phyloP scores from a whole-genome alignment of 2,888 invertebrate species.

The Pristionchus entomophagus region DNA sequence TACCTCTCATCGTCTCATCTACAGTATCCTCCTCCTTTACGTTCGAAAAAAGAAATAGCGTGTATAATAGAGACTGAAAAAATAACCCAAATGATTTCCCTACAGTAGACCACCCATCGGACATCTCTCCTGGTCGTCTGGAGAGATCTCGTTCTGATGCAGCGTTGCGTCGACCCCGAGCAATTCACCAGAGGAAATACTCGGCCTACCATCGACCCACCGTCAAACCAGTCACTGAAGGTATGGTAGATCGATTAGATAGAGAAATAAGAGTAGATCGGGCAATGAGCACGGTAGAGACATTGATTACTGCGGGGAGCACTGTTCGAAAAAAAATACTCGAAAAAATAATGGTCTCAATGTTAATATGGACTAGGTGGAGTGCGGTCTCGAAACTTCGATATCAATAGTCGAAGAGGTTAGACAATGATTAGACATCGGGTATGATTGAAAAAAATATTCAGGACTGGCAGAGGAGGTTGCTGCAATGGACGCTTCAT shows the following conservation, averaged over 20 bases:
- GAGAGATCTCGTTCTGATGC: slow-evolving; percentile 68
- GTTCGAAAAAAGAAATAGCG: too few species aligned
- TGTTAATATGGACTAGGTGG: too few species aligned
- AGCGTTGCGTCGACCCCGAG: slow-evolving; percentile 54
- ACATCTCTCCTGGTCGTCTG: slow-evolving; percentile 51
- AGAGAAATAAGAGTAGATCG: too few species aligned
- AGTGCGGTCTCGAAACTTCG: not conserved
- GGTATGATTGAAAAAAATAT: not conserved
- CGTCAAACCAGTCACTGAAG: slow-evolving; percentile 27
- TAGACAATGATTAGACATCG: too few species aligned
- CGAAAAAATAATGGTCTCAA: too few species aligned
- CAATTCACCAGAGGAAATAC: slow-evolving; percentile 28
- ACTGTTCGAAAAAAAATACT: too few species aligned
- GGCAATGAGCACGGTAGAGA: not conserved
- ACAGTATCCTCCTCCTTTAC: too few species aligned
- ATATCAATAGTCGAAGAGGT: not conserved
- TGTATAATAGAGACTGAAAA: too few species aligned
- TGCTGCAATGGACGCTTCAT: not conserved
- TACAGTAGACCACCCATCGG: not conserved
- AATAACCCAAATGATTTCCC: too few species aligned
- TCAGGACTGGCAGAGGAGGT: not conserved
- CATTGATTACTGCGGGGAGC: not conserved
- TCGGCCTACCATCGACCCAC: slow-evolving; percentile 42
- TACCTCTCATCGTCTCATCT: too few species aligned
- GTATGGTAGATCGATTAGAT: too few species aligned